Base-by-base conservation (phyloP, 2,888 invertebrate species). In the Pachymerium ferrugineum region DNA sequence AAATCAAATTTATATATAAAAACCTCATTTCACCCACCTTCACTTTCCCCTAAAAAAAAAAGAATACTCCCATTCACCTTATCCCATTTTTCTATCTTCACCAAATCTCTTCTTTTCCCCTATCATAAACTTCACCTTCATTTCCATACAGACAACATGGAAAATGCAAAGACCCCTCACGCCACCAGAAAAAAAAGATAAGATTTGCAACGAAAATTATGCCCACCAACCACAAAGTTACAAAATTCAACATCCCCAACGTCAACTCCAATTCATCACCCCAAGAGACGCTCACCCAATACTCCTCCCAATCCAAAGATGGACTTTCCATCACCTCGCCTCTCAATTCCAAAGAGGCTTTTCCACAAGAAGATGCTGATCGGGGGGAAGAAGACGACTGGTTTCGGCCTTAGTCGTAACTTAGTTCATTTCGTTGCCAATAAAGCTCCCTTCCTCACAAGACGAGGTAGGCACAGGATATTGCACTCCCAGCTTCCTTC, bases 211-310 rank as follows among this genome's bases (percentile, higher is more conserved):
- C n/a, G 47, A 47, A 47, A 47, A 47, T 47, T 47, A 47, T 47
- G 47, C 47, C 47, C 47, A 47, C 47, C n/a, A 47, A 47, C 47
- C 47, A 47, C 47, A 47, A n/a, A 47, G 47, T 47, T 47, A 47
- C 47, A 47, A 47, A 47, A 47, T 22, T 47, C 16, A n/a, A n/a
- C 38, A 47, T 19, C 47, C 22, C 22, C n/a, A 1, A 47, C 47
- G 22, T 47, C 47, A 47, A 6, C 16, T 47, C 47, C 47, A 47
- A 47, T 47, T 22, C 47, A n/a, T 47, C 47, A 47, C 47, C 47
- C n/a, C n/a, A n/a, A n/a, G n/a, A n/a, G 16, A 6, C 47, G 16
- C 10, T 16, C 38, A n/a, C 12, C 16, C 16, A 8, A 47, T 5
- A 16, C 47, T 16, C 22, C 22, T 1, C 22, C 16, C 47, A 47